A percentile compares a stretch with the other conserved stretches of the same genome.
Evolutionary conservation across 2,797 vertebrate genomes (phyloP).

Genomic region (Myotis planiceps): DNA sequence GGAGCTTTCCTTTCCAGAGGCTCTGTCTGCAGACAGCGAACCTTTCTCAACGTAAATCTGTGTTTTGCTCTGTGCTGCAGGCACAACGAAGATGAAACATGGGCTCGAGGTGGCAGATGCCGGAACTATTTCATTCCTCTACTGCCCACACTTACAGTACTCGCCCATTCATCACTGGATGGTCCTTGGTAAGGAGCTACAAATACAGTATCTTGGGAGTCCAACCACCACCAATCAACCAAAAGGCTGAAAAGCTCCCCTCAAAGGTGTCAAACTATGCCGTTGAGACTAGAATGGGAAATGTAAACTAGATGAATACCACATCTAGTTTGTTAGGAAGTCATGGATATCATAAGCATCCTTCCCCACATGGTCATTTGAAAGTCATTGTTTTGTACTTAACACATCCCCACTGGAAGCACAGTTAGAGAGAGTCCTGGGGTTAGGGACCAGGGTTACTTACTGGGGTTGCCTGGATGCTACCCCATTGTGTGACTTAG

Average conservation of each 20-base stretch:
- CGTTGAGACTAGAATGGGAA: background rate
- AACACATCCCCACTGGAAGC: background rate
- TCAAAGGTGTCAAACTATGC: background rate
- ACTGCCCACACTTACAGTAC: background rate
- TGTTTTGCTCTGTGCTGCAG: conserved; percentile 49
- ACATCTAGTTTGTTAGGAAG: background rate
- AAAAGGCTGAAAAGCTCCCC: background rate
- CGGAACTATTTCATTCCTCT: background rate
- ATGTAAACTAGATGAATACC: background rate
- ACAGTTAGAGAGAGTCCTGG: background rate
- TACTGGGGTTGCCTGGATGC: background rate
- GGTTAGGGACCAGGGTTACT: background rate
- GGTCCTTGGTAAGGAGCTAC: background rate
- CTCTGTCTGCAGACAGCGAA: conserved; percentile 54
- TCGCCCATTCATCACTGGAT: background rate
- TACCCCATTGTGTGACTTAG: background rate
- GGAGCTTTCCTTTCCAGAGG: conserved; percentile 39
- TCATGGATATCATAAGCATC: too few relatives aligned
- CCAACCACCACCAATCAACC: background rate
- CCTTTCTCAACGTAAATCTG: conserved; percentile 8
- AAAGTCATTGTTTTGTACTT: background rate
- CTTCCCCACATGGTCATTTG: background rate
- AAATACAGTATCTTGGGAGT: background rate
- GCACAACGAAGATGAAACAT: conserved; percentile 31
- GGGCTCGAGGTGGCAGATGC: background rate